Evolutionary conservation across 2,797 vertebrate species (phyloP), one percentile per base, ranked within the genome.

Genomic region (Etheostoma perlongum): DNA sequence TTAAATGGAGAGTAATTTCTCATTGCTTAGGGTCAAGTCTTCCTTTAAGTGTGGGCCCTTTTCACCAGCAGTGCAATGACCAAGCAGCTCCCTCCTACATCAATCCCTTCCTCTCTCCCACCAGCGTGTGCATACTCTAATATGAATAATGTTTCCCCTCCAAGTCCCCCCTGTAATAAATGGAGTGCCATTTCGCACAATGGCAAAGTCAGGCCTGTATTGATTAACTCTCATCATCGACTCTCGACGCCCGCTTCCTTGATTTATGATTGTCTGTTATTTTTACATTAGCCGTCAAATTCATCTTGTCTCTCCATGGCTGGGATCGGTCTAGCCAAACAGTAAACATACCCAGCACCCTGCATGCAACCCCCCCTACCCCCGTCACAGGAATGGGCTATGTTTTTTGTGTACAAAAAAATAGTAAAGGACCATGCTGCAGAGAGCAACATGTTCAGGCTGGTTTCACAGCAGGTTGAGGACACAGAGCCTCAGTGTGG

Each of bases 231-330:
- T 98, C 97, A 96, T 96, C 96, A 96, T 94, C 92, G 95, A 96
- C 95, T 96, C 95, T 93, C 95, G 89, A 95, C 94, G 95, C 95
- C 96, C 94, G 95, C 95, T 97, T 96, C 95, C 92, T 94, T 97
- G 97, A 97, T 96, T 93, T 96, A 97, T 96, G 95, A 96, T 96
- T 95, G 93, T 95, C 96, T 96, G 95, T 97, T 96, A 97, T 97
- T 97, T 97, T 97, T 97, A 96, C 96, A 97, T 97, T 96, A 96
- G 94, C 96, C 95, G 95, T 97, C 96, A 97, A 96, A 97, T 97
- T 96, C 95, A 96, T 97, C 96, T 97, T 97, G 96, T 97, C 96
- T 96, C 93, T 94, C 87, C 88, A 81, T 83, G 88, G 90, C 93
- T 91, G 91, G 93, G 95, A 95, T 95, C 93, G 91, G 92, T 90